These are phyloP conservation scores for Myiotriccus ornatus DNA, from an alignment of 2,797 vertebrate species.

Conservation along the genomic window DNA sequence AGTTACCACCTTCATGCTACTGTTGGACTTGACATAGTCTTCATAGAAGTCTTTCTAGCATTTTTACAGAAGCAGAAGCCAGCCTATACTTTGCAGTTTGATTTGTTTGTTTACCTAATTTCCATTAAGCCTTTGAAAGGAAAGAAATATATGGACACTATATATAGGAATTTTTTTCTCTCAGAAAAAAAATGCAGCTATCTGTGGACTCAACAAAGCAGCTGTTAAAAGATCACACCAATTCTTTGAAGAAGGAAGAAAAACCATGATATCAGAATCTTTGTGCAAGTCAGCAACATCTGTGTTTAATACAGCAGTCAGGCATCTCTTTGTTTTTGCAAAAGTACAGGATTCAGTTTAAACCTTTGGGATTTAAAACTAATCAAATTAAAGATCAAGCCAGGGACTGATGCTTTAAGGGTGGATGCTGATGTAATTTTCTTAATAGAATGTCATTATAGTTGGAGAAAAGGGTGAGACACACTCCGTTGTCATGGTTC, in stretches of 20 bases:
- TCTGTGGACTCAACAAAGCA: constrained; percentile 47
- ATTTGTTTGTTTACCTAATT: not conserved
- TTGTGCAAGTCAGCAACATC: constrained; percentile 15
- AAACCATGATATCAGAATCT: not conserved
- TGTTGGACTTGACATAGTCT: not conserved
- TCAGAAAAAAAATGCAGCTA: constrained; percentile 10
- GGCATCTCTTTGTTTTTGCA: not conserved
- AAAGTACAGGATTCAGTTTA: not conserved
- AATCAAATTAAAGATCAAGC: constrained; percentile 8
- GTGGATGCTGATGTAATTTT: not conserved
- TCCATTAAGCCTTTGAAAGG: not conserved
- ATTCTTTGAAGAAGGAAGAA: constrained; percentile 1
- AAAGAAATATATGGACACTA: constrained; percentile 3
- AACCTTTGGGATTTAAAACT: not conserved
- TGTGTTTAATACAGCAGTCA: not conserved
- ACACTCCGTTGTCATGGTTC: not conserved
- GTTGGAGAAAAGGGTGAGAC: not conserved
- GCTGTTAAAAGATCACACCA: constrained; percentile 37
- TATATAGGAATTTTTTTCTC: not conserved
- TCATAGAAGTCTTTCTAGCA: not conserved
- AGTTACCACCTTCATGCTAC: not conserved
- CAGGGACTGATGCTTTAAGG: not conserved
- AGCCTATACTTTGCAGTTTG: not conserved
- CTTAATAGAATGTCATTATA: not conserved
- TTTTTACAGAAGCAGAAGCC: not conserved